Conservation (phyloP, 2,113 vertebrate genomes). For the Chloebia gouldiae region DNA sequence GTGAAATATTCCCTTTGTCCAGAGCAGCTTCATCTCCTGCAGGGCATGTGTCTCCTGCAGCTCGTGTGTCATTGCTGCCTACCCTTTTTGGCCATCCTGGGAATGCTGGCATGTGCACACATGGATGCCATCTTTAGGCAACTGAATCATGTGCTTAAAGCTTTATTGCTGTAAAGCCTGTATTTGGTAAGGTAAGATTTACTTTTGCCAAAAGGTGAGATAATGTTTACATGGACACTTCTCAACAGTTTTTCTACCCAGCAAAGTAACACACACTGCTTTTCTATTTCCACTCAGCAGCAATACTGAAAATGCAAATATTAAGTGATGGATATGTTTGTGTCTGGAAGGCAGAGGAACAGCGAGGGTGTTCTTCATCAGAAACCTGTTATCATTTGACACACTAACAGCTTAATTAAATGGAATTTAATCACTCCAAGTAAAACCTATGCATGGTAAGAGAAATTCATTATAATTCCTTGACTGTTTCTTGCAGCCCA, state of each 20-base stretch:
- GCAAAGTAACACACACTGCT: not conserved
- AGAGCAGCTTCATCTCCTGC: not conserved
- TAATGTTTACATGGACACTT: not conserved
- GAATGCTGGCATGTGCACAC: not conserved
- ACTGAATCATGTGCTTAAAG: not conserved
- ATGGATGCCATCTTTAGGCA: not conserved
- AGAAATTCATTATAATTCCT: not conserved
- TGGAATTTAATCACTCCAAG: not conserved
- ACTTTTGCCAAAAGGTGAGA: not conserved
- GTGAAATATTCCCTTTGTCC: not conserved
- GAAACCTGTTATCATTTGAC: not conserved
- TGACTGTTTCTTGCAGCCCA: not conserved
- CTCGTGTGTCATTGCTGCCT: not conserved
- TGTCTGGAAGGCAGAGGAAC: not conserved
- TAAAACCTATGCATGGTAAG: not conserved
- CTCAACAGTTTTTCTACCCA: not conserved
- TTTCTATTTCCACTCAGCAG: not conserved
- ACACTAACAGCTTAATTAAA: not conserved
- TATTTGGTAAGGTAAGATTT: not conserved
- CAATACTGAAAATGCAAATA: not conserved
- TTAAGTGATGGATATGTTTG: not conserved
- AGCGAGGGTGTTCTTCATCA: not conserved
- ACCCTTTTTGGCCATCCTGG: not conserved
- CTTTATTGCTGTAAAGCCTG: not conserved
- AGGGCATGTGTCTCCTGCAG: not conserved